A percentile compares a stretch with the other conserved stretches of the same genome.
phyloP scores from a whole-genome alignment of 2,113 vertebrate species.

The Hydrochoerus hydrochaeris region DNA sequence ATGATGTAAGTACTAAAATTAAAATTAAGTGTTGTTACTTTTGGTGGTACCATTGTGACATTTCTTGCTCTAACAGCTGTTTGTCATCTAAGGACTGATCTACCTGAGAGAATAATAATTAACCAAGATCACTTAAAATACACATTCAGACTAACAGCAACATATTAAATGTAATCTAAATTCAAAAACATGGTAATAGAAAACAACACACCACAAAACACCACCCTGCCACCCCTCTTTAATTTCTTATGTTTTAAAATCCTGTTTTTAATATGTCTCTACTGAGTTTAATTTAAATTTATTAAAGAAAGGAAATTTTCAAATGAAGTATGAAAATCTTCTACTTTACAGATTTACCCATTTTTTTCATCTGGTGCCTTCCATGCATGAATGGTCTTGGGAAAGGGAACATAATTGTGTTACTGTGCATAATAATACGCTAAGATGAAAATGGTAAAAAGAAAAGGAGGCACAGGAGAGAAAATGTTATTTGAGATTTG shows the following conservation, averaged over 20 bases:
- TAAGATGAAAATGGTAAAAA: background rate
- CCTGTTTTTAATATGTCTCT: conserved; percentile 47
- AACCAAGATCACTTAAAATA: background rate
- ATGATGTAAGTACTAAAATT: background rate
- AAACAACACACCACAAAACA: conserved; percentile 10
- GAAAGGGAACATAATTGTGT: background rate
- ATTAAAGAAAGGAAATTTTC: conserved; percentile 62
- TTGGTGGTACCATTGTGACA: background rate
- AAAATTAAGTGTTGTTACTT: background rate
- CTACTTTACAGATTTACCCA: conserved; percentile 15
- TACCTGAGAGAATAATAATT: background rate
- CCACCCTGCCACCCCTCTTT: background rate
- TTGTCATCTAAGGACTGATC: background rate
- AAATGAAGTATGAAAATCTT: conserved; percentile 62
- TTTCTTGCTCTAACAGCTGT: background rate
- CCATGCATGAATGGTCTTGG: conserved; percentile 9
- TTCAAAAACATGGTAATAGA: background rate
- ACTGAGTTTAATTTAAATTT: conserved; percentile 63
- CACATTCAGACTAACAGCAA: background rate
- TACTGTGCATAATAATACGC: background rate
- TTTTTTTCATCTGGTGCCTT: conserved; percentile 49
- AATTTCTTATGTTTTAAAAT: conserved; percentile 46
- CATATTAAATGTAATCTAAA: background rate
- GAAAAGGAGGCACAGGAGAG: background rate
- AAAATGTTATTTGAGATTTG: conserved; percentile 29